phyloP scores from a whole-genome alignment of 2,888 invertebrate genomes.

The Esperia sulphurella region DNA sequence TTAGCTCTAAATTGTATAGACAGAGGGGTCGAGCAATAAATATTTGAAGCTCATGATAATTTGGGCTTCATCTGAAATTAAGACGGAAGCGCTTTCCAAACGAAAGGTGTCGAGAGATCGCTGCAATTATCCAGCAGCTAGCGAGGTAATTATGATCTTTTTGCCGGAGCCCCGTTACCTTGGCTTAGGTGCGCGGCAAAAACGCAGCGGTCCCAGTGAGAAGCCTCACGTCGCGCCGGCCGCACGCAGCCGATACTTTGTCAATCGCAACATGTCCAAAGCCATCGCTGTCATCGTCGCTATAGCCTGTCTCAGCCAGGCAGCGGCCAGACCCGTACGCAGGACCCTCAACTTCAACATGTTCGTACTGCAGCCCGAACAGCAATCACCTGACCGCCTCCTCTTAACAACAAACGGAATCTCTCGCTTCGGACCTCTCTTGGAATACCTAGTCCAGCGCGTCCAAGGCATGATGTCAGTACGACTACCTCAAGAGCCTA shows the following conservation, averaged over 20 bases:
- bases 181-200: conserved; percentile 24
- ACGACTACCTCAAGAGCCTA: conserved; percentile 72
- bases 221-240: conserved; percentile 16
- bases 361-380: conserved; percentile 23
- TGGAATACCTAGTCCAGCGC: conserved; percentile 80
- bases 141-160: conserved; percentile 73
- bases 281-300: conserved; percentile 11
- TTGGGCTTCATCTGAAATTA: conserved; percentile 47
- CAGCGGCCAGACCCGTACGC: conserved; percentile 17
- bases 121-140: conserved; percentile 61
- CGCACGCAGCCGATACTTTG: conserved; percentile 17
- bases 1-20: conserved; percentile 6
- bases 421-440: conserved; percentile 77
- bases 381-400: conserved; percentile 16
- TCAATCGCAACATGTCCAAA: conserved; percentile 9
- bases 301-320: conserved; percentile 13
- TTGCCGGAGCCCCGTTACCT: conserved; percentile 70
- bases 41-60: conserved; percentile 28
- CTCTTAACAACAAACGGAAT: conserved; percentile 23
- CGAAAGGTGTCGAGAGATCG: conserved; percentile 72
- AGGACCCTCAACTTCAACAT: conserved; percentile 27
- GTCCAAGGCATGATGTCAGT: conserved; percentile 81
- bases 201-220: conserved; percentile 21
- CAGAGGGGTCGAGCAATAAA: conserved; percentile 4
- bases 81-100: conserved; percentile 72